These are phyloP conservation scores for Drosophila demipolita DNA, from an alignment of 2,888 invertebrate species.

Conservation along the genomic window DNA sequence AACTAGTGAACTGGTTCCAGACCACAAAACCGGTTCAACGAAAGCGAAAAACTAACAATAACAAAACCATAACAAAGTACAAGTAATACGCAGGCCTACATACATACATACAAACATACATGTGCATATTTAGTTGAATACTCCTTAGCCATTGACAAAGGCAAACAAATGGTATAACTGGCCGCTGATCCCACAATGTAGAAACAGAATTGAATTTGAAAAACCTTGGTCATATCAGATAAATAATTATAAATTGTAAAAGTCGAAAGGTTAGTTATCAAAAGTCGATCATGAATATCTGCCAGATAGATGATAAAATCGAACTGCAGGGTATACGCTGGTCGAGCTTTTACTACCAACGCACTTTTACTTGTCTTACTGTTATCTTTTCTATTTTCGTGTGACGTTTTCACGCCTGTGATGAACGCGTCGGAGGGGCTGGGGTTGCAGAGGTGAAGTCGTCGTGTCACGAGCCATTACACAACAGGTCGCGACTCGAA, in stretches of 20 bases:
- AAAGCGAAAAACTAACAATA: constrained; percentile 52
- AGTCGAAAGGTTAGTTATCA: neutral
- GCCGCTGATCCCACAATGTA: neutral
- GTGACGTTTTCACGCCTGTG: constrained; percentile 22
- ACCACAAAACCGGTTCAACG: constrained; percentile 62
- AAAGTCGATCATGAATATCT: neutral
- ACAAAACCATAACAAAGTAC: constrained; percentile 45
- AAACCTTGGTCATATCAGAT: neutral
- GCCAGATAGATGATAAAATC: neutral
- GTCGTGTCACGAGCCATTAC: constrained; percentile 20
- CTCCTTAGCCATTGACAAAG: neutral
- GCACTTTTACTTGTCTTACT: constrained; percentile 4
- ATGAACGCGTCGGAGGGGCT: constrained; percentile 8
- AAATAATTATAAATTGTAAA: neutral
- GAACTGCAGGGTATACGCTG: neutral
- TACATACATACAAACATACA: constrained; percentile 4
- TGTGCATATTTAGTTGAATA: constrained; percentile 13
- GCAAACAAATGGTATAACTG: neutral
- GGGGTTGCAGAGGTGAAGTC: constrained; percentile 2
- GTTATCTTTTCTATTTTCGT: neutral
- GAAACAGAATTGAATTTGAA: neutral
- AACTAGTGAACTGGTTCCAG: constrained; percentile 57
- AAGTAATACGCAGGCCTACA: constrained; percentile 21
- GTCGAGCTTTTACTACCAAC: neutral
- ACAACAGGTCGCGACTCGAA: constrained; percentile 4